Conservation (phyloP, 2,888 invertebrate genomes). For the Cyclophora albipunctata region DNA sequence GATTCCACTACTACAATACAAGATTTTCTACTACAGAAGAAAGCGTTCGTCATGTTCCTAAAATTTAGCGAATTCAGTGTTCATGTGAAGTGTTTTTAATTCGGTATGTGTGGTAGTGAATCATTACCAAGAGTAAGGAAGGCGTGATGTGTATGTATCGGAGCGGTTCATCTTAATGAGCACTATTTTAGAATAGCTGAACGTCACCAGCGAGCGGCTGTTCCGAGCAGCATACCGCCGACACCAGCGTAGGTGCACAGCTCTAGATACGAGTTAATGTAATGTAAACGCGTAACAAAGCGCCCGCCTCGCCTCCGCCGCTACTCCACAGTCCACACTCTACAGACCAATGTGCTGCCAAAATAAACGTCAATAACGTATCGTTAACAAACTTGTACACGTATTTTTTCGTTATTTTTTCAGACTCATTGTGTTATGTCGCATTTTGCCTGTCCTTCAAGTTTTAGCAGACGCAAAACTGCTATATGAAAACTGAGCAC, state of each 20-base stretch:
- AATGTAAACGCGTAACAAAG: slow-evolving; percentile 42
- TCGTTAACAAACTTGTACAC: slow-evolving; percentile 29
- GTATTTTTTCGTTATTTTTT: slow-evolving; percentile 17
- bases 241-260: slow-evolving; percentile 33
- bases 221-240: slow-evolving; percentile 25
- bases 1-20: no score
- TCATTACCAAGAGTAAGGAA: slow-evolving; percentile 19
- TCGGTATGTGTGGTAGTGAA: slow-evolving; percentile 1
- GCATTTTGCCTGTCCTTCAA: slow-evolving; percentile 13
- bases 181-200: slow-evolving; percentile 40
- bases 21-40: no score
- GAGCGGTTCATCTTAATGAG: slow-evolving; percentile 36
- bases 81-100: no score
- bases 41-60: no score
- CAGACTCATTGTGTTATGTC: slow-evolving; percentile 11
- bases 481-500: slow-evolving; percentile 17
- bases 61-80: no score
- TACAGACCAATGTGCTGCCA: slow-evolving; percentile 31
- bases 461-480: slow-evolving; percentile 16
- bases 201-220: slow-evolving; percentile 39
- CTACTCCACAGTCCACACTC: slow-evolving; percentile 12
- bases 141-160: slow-evolving; percentile 22
- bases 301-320: slow-evolving; percentile 34
- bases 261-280: slow-evolving; percentile 37
- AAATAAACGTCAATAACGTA: slow-evolving; percentile 48